Percentiles rank a stretch among this genome's conserved stretches.
Evolutionary conservation across 1,140 invertebrate genomes (phyloP).

Genomic region (Coptotermes formosanus): DNA sequence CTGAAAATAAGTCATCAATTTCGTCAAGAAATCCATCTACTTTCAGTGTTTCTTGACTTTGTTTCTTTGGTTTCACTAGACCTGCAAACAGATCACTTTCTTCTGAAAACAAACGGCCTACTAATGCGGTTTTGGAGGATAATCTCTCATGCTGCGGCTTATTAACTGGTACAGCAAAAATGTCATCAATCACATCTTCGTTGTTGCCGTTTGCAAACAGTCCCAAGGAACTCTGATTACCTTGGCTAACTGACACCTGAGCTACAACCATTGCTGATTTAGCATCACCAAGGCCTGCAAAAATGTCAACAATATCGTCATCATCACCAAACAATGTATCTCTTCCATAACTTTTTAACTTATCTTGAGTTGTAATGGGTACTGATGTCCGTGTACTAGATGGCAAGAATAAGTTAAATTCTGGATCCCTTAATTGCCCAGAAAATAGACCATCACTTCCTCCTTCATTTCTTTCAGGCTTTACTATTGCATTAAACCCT

Average conservation of each 20-base stretch:
- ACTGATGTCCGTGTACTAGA: background rate
- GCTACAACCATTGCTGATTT: background rate
- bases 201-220: background rate
- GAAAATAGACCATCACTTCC: background rate
- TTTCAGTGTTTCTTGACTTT: background rate
- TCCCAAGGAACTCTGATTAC: background rate
- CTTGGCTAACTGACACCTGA: background rate
- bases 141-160: background rate
- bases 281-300: background rate
- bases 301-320: background rate
- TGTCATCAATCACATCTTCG: background rate
- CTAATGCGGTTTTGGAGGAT: background rate
- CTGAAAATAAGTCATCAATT: conserved; percentile 19
- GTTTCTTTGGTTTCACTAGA: background rate
- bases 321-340: background rate
- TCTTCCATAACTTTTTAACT: background rate
- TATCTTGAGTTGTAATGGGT: background rate
- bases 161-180: background rate
- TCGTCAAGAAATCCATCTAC: background rate
- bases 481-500: background rate
- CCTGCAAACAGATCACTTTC: background rate
- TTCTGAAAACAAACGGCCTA: background rate
- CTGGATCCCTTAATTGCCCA: background rate
- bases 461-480: background rate
- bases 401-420: background rate